phyloP scores from a whole-genome alignment of 2,113 vertebrate species.

The Axis porcinus region DNA sequence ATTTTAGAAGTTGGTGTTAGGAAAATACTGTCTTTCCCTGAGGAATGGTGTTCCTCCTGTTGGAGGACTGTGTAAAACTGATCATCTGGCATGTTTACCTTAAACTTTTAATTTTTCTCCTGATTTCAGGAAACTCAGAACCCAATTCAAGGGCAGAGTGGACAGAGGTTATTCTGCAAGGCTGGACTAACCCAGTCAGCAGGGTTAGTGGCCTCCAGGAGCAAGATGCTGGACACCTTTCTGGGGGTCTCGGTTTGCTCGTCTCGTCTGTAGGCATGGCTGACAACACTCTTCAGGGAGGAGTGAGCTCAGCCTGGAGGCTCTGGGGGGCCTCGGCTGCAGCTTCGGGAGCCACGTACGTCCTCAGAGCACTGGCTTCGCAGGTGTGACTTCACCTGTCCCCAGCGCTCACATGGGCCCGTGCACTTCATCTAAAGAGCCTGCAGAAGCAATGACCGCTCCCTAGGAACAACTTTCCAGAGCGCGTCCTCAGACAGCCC shows the following conservation, averaged over 20 bases:
- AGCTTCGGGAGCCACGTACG: too few relatives aligned
- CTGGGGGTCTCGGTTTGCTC: too few relatives aligned
- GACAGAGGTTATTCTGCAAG: too few relatives aligned
- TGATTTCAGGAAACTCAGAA: neutral
- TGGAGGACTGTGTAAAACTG: neutral
- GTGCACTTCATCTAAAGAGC: neutral
- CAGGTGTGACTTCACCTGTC: neutral
- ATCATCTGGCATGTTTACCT: neutral
- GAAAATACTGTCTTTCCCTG: neutral
- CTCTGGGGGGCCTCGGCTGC: neutral
- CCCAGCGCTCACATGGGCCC: rapidly evolving
- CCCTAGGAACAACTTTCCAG: neutral
- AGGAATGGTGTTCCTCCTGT: neutral
- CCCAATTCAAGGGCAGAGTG: neutral
- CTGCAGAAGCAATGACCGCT: neutral
- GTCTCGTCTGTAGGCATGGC: neutral
- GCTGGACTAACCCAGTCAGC: neutral
- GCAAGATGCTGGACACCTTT: neutral
- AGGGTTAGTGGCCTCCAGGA: neutral
- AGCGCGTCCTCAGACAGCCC: neutral
- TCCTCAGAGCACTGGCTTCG: neutral
- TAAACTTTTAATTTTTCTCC: neutral
- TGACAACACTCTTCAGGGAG: neutral
- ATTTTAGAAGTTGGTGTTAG: neutral
- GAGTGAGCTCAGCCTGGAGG: too few relatives aligned